Base-by-base conservation (phyloP, 1,140 invertebrate species). In the Trichoplusia ni region DNA sequence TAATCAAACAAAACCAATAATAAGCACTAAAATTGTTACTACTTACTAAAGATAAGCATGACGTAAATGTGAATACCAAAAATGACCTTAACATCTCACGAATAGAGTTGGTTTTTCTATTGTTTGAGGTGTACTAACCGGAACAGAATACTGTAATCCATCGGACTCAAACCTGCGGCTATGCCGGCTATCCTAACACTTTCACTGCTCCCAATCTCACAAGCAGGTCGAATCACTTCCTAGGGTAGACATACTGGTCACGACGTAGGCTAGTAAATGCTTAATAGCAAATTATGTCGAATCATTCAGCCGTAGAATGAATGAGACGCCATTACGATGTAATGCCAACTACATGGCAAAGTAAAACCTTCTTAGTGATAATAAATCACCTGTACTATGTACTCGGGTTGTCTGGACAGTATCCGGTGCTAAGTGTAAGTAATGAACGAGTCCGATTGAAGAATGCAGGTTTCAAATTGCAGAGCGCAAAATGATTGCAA, bases 121-220 rank as follows among this genome's bases (percentile, higher is more conserved):
- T 21, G 5, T 19, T 13, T 13, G 6, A 13, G 1, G 0, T 0
- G 0, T 2, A 6, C 13, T 35, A 3, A 31, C 47, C 47, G 47
- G 47, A 51, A 51, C 47, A 51, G 21, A 51, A 19, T 8, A 29
- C 14, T 19, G 23, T 58, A 58, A 58, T 44, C 27, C 25, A 42
- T 44, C 29, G 25, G 25, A 49, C 1, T 49, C 46, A 31, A 31
- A 40, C 29, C 29, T 33, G 11, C 16, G 13, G 16, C 21, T 27
- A 6, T n/a, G n/a, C n/a, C 14, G 14, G 38, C 16, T 47, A 47
- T 60, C 42, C 56, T 29, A 47, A 21, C 14, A 46, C 56, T 60
- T 60, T 60, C 42, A 47, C 42, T 60, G 56, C 6, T 25, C 56
- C 40, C 56, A 60, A 29, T 47, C 42, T 21, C 29, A n/a, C 6